phyloP scores from a whole-genome alignment of 2,888 invertebrate species.

The Nephrotoma flavescens region DNA sequence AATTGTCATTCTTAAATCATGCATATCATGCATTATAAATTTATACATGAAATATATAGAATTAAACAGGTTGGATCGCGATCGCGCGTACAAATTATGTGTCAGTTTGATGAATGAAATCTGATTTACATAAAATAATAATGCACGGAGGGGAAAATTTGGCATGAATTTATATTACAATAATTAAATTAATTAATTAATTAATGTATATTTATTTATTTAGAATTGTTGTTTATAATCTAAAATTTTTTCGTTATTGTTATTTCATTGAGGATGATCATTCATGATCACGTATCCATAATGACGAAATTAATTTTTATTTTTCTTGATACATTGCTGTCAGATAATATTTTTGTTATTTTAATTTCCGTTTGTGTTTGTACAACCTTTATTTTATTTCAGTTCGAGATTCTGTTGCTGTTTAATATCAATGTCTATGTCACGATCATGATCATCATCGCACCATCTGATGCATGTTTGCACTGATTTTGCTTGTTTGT shows the following conservation, averaged over 20 bases:
- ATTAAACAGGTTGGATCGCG: background rate
- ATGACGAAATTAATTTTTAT: background rate
- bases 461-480: too few relatives aligned
- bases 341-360: background rate
- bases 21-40: background rate
- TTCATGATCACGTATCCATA: background rate
- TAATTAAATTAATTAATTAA: background rate
- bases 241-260: background rate
- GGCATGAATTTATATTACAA: background rate
- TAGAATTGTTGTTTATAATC: background rate
- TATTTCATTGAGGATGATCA: background rate
- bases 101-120: background rate
- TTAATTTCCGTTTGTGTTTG: background rate
- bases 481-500: background rate
- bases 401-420: background rate
- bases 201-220: background rate
- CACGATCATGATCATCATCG: background rate
- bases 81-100: background rate
- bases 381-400: background rate
- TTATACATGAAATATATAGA: background rate
- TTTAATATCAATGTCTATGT: background rate
- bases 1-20: background rate
- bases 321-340: background rate
- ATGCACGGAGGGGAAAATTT: background rate
- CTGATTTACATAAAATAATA: background rate